Conservation (phyloP, 1,140 invertebrate species). For the Gryon sp. region DNA sequence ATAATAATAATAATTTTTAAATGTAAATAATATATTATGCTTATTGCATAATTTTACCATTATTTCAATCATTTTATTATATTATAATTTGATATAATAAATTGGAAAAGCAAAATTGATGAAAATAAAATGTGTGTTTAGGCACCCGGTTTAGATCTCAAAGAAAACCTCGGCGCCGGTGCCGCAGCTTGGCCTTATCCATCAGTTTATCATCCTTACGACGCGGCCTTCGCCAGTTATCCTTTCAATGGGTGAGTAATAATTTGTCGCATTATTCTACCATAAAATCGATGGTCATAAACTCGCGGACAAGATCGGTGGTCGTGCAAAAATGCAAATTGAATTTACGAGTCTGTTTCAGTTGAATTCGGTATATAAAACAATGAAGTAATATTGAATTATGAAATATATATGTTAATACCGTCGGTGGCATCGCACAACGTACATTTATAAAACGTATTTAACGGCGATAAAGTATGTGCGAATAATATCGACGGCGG, state of each 20-base stretch:
- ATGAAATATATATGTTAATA: conserved; percentile 26
- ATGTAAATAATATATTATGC: no score
- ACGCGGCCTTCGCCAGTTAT: conserved; percentile 92
- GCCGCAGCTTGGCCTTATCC: conserved; percentile 90
- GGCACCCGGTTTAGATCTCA: conserved; percentile 89
- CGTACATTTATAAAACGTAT: conserved; percentile 32
- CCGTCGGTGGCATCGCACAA: no score
- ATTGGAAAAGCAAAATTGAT: not conserved
- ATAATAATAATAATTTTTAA: no score
- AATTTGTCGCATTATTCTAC: conserved; percentile 28
- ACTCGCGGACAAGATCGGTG: not conserved
- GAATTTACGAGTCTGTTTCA: not conserved
- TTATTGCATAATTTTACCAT: no score
- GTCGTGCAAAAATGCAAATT: conserved; percentile 6
- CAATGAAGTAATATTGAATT: conserved; percentile 18
- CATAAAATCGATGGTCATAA: conserved; percentile 5
- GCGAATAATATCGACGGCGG: conserved; percentile 24
- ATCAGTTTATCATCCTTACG: conserved; percentile 93
- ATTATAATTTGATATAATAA: no score
- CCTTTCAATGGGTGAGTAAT: conserved; percentile 94
- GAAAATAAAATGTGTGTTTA: conserved; percentile 69
- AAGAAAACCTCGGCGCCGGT: conserved; percentile 91
- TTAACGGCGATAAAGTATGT: conserved; percentile 24
- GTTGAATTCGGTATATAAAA: conserved; percentile 10
- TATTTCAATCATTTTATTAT: no score